A percentile compares a stretch with the other conserved stretches of the same genome.
Conservation (phyloP, 2,888 invertebrate genomes). For the Microchrysa polita region DNA sequence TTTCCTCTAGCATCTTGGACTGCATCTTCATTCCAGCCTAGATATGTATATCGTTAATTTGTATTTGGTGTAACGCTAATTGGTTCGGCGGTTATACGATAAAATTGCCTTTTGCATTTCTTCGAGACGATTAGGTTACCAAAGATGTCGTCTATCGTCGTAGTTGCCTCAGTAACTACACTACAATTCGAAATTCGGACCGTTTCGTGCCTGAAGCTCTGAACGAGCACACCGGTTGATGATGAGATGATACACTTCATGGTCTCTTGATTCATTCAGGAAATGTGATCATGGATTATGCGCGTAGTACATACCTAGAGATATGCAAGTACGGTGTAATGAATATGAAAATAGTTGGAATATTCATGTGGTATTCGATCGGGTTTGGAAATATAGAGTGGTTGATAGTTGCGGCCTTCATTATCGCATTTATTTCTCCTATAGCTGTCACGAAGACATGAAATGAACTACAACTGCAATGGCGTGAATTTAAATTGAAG, state of each 20-base stretch:
- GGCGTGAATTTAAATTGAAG: no score
- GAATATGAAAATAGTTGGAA: constrained; percentile 20
- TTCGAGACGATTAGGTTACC: constrained; percentile 3
- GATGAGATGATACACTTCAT: no score
- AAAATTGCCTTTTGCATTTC: constrained; percentile 37
- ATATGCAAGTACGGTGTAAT: background rate
- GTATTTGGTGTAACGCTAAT: constrained; percentile 48
- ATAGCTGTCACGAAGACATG: background rate
- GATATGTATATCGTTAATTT: constrained; percentile 42
- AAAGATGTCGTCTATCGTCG: background rate
- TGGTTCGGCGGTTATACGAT: constrained; percentile 46
- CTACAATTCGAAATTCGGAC: no score
- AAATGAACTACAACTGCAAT: no score
- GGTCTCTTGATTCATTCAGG: background rate
- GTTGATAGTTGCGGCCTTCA: constrained; percentile 2
- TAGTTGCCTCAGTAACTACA: background rate
- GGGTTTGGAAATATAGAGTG: background rate
- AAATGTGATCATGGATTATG: background rate
- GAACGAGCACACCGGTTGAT: background rate
- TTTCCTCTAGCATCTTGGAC: background rate
- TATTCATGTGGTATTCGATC: constrained; percentile 14
- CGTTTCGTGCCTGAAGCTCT: background rate
- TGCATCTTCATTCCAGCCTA: background rate
- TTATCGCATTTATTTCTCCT: constrained; percentile 23
- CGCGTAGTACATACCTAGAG: no score